These are phyloP conservation scores for Enteromius treurensis DNA, from an alignment of 2,797 vertebrate genomes.

Conservation along the genomic window DNA sequence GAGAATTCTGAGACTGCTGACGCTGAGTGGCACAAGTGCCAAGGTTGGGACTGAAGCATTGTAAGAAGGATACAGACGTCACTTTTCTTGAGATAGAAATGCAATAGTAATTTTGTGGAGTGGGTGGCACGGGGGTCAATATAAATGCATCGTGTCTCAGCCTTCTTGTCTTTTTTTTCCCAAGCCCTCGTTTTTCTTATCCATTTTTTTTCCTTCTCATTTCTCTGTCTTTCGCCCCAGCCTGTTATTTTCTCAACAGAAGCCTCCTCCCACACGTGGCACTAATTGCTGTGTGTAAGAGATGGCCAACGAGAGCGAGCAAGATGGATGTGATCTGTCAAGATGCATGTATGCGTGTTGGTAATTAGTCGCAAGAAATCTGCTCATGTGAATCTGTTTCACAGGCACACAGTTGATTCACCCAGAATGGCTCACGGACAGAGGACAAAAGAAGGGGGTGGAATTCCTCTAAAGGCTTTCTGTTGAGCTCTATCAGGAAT, in stretches of 20 bases:
- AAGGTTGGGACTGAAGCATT: constrained; percentile 14
- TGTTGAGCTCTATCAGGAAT: constrained; percentile 22
- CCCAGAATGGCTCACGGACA: constrained; percentile 22
- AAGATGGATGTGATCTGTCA: constrained; percentile 47
- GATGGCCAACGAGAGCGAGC: constrained; percentile 36
- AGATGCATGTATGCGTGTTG: constrained; percentile 33
- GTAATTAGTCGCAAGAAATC: constrained; percentile 40
- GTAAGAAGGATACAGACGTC: constrained; percentile 29
- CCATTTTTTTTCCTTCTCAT: constrained; percentile 14
- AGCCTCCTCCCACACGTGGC: constrained; percentile 54
- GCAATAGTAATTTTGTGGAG: constrained; percentile 40
- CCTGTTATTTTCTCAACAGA: constrained; percentile 67
- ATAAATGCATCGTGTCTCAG: constrained; percentile 48
- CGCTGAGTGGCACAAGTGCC: constrained; percentile 1
- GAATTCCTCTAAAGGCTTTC: constrained; percentile 23
- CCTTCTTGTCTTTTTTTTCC: constrained; percentile 37
- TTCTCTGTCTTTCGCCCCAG: constrained; percentile 39
- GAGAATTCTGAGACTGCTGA: constrained; percentile 2
- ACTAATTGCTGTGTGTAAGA: constrained; percentile 58
- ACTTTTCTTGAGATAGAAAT: constrained; percentile 25
- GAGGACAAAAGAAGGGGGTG: constrained; percentile 27
- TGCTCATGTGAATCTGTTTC: constrained; percentile 45
- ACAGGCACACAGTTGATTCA: constrained; percentile 26
- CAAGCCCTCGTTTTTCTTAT: constrained; percentile 10
- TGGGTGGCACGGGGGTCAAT: constrained; percentile 28